Evolutionary conservation across 2,888 invertebrate species (phyloP).

Genomic region (Apodemia mormo): DNA sequence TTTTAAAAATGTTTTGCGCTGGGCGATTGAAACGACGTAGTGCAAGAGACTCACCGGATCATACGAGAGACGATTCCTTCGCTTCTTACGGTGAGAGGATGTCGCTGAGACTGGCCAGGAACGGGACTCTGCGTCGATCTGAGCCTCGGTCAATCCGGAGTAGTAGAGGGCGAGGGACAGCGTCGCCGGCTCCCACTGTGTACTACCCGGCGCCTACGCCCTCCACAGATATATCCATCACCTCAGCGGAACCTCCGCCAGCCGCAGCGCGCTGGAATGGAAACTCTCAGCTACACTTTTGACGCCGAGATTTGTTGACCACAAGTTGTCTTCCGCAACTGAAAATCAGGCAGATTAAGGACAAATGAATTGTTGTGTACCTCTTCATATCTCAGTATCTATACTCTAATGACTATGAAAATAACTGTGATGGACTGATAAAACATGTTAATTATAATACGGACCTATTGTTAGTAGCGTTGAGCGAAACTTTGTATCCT

Average conservation of each 20-base stretch:
- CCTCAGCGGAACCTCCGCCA: constrained; percentile 39
- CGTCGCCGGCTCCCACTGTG: constrained; percentile 53
- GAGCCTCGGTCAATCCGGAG: constrained; percentile 44
- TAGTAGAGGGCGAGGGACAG: constrained; percentile 34
- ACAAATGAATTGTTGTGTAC: constrained; percentile 9
- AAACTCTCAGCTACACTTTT: constrained; percentile 51
- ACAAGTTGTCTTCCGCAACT: constrained; percentile 25
- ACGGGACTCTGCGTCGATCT: constrained; percentile 66
- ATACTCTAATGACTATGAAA: background rate
- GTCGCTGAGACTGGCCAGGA: constrained; percentile 82
- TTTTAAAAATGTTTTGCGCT: constrained; percentile 90
- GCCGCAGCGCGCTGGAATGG: constrained; percentile 54
- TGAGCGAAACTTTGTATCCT: background rate
- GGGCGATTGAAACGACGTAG: constrained; percentile 73
- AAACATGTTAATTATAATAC: constrained; percentile 6
- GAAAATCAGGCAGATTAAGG: constrained; percentile 22
- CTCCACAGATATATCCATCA: constrained; percentile 42
- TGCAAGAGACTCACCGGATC: constrained; percentile 83
- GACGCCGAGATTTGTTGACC: constrained; percentile 37
- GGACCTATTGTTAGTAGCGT: background rate
- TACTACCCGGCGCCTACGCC: constrained; percentile 59
- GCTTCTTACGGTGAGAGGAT: constrained; percentile 90
- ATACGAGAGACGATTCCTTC: constrained; percentile 91
- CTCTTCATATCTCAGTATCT: background rate
- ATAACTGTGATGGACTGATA: constrained; percentile 4